Conservation (phyloP, 2,888 invertebrate species). For the Luperina nickerlii region DNA sequence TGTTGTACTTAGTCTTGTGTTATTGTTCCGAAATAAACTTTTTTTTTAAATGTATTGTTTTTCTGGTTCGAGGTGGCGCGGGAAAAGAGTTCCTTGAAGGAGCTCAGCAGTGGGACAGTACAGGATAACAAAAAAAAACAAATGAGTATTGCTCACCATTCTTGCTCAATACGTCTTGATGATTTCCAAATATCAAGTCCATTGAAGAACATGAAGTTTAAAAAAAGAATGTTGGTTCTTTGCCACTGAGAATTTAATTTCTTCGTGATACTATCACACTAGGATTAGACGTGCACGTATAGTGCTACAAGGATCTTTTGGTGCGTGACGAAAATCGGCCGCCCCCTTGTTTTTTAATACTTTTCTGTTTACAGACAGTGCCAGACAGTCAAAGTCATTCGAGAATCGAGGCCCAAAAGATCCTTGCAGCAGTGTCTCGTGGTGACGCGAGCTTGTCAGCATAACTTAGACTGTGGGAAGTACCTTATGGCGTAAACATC, state of each 20-base stretch:
- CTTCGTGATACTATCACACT: neutral
- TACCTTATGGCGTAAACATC: constrained; percentile 3
- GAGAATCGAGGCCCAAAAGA: neutral
- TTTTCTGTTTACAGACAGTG: neutral
- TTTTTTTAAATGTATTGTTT: too few relatives aligned
- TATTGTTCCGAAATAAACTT: too few relatives aligned
- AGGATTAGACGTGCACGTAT: neutral
- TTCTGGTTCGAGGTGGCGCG: too few relatives aligned
- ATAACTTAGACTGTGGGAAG: neutral
- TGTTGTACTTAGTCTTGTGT: too few relatives aligned
- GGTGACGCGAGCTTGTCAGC: neutral
- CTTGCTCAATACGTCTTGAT: neutral
- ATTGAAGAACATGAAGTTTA: neutral
- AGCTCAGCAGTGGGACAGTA: too few relatives aligned
- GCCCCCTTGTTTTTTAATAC: neutral
- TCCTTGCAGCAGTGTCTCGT: neutral
- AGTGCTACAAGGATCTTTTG: neutral
- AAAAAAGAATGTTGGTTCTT: neutral
- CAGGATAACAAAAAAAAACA: too few relatives aligned
- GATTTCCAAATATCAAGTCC: neutral
- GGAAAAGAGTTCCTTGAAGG: too few relatives aligned
- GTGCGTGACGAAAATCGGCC: neutral
- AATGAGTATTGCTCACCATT: neutral
- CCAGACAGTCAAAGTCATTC: neutral
- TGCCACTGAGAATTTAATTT: neutral